phyloP scores from a whole-genome alignment of 2,888 invertebrate species.

The Sipha maydis region DNA sequence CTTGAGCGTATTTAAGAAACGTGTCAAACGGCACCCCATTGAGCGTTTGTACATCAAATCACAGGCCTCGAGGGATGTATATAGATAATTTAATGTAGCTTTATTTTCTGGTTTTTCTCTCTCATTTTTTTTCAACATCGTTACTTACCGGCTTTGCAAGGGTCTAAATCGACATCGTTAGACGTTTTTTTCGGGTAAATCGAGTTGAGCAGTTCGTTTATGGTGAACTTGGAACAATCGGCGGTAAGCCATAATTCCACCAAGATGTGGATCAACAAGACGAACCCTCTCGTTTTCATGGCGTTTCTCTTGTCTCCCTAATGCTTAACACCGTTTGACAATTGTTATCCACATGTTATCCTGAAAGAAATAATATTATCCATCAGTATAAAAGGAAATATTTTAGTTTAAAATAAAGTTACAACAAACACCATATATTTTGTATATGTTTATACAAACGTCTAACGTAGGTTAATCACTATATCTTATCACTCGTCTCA shows the following conservation, averaged over 20 bases:
- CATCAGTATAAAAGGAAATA: not conserved
- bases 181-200: conserved; percentile 78
- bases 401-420: not conserved
- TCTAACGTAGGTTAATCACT: conserved; percentile 3
- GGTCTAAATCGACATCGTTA: conserved; percentile 82
- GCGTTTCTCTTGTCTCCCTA: not conserved
- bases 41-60: conserved; percentile 1
- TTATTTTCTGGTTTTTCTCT: conserved; percentile 2
- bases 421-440: not conserved
- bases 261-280: conserved; percentile 48
- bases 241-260: conserved; percentile 38
- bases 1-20: not conserved
- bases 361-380: not conserved
- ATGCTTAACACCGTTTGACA: conserved; percentile 11
- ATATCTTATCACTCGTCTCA: conserved; percentile 11
- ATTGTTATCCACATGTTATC: conserved; percentile 41
- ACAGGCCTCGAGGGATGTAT: not conserved
- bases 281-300: conserved; percentile 36
- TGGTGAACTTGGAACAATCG: conserved; percentile 70
- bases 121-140: not conserved
- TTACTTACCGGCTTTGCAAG: conserved; percentile 85
- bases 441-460: not conserved
- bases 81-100: not conserved
- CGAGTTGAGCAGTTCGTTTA: conserved; percentile 75
- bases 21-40: conserved; percentile 36